Conservation (phyloP, 2,888 invertebrate species). For the Brachypterus glaber region DNA sequence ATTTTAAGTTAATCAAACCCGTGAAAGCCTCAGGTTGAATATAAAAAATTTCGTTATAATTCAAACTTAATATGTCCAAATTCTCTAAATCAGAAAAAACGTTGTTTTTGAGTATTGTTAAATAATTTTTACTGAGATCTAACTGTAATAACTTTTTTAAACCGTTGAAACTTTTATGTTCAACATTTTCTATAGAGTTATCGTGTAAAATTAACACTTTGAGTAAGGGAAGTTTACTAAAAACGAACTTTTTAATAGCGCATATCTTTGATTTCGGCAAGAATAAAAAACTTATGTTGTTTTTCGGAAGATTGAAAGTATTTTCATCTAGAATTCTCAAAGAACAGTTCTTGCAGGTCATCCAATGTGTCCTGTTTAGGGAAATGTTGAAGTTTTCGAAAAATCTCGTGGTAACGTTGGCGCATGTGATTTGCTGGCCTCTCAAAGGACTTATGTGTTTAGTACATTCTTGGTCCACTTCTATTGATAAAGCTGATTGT, state of each 20-base stretch:
- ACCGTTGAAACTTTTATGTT: slow-evolving; percentile 34
- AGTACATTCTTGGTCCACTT: slow-evolving; percentile 25
- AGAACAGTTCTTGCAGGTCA: slow-evolving; percentile 34
- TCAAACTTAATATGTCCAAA: slow-evolving; percentile 36
- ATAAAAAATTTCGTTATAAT: slow-evolving; percentile 34
- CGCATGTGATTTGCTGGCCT: slow-evolving; percentile 33
- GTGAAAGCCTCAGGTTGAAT: slow-evolving; percentile 37
- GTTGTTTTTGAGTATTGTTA: slow-evolving; percentile 32
- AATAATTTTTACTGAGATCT: slow-evolving; percentile 32
- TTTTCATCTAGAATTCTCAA: slow-evolving; percentile 30
- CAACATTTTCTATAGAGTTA: slow-evolving; percentile 36
- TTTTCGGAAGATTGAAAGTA: slow-evolving; percentile 33
- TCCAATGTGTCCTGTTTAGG: slow-evolving; percentile 33
- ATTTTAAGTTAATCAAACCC: slow-evolving; percentile 35
- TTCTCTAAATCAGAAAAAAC: slow-evolving; percentile 36
- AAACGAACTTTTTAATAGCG: slow-evolving; percentile 29
- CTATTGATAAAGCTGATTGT: slow-evolving; percentile 19
- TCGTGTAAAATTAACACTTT: slow-evolving; percentile 34
- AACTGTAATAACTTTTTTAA: slow-evolving; percentile 34
- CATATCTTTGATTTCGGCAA: slow-evolving; percentile 28
- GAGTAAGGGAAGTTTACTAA: slow-evolving; percentile 31
- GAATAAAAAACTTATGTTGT: slow-evolving; percentile 32
- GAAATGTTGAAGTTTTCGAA: slow-evolving; percentile 29
- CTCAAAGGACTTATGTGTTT: slow-evolving; percentile 25
- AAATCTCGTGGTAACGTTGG: slow-evolving; percentile 29